Evolutionary conservation across 2,797 vertebrate genomes (phyloP).

Genomic region (Syngnathus acus): DNA sequence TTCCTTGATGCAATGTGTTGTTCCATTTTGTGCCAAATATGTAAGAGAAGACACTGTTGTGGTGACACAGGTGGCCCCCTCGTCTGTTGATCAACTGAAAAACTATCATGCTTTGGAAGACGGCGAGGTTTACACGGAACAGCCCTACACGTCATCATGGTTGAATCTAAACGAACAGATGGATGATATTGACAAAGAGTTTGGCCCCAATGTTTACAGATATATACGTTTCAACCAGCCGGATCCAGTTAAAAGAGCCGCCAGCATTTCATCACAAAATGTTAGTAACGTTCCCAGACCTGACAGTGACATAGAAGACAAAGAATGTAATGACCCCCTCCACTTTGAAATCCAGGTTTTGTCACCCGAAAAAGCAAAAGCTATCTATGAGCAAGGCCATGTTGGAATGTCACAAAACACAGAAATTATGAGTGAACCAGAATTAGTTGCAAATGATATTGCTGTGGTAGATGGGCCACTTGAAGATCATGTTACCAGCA

Average conservation of each 20-base stretch:
- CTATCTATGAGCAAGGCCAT: constrained; percentile 27
- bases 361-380: constrained; percentile 44
- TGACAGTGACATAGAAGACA: neutral
- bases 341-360: constrained; percentile 50
- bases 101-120: constrained; percentile 40
- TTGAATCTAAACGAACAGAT: constrained; percentile 56
- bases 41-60: constrained; percentile 16
- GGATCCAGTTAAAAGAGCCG: neutral
- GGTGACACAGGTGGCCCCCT: constrained; percentile 27
- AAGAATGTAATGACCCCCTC: constrained; percentile 11
- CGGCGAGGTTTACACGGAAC: constrained; percentile 28
- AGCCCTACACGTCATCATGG: constrained; percentile 55
- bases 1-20: neutral
- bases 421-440: neutral
- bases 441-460: neutral
- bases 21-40: neutral
- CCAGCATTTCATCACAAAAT: constrained; percentile 4
- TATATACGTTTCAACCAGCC: neutral
- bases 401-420: neutral
- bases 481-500: neutral
- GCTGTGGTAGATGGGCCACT: neutral
- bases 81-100: constrained; percentile 8
- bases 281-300: neutral
- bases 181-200: constrained; percentile 64
- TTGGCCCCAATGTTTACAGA: constrained; percentile 26